Evolutionary conservation across 2,797 vertebrate genomes (phyloP).

Genomic region (Paguma larvata): DNA sequence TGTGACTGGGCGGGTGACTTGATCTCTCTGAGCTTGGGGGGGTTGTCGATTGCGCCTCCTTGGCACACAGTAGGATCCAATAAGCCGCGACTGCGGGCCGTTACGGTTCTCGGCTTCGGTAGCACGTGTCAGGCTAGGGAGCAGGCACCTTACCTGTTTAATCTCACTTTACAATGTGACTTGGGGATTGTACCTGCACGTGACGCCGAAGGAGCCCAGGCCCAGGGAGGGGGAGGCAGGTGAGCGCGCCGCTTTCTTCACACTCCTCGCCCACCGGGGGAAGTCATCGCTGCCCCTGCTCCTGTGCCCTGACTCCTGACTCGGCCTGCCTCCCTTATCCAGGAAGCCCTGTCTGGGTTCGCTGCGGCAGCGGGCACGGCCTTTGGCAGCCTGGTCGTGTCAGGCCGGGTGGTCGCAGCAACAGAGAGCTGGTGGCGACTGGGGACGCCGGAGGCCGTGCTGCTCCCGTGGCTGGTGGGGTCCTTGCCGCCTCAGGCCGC

Average conservation of each 20-base stretch:
- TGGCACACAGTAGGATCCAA: not conserved
- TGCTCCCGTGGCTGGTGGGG: slow-evolving; percentile 91
- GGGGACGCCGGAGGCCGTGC: slow-evolving; percentile 91
- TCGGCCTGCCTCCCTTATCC: not conserved
- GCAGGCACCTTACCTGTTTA: not conserved
- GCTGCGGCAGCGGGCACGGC: slow-evolving; percentile 91
- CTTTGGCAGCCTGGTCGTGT: slow-evolving; percentile 92
- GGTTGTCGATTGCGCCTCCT: not conserved
- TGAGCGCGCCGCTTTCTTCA: not conserved
- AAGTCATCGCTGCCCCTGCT: not conserved
- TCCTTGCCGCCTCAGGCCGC: slow-evolving; percentile 89
- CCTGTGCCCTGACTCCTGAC: not conserved
- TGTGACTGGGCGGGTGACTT: not conserved
- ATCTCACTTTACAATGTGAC: not conserved
- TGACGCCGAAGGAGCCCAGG: not conserved
- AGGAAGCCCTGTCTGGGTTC: slow-evolving; percentile 91
- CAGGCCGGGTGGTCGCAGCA: slow-evolving; percentile 90
- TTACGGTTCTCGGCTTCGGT: not conserved
- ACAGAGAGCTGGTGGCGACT: slow-evolving; percentile 96
- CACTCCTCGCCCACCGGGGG: not conserved
- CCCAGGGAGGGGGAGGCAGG: not conserved
- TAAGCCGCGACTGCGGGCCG: not conserved
- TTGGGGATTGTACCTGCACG: not conserved
- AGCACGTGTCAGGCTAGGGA: not conserved
- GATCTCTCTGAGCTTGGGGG: not conserved